Percentiles rank a stretch among this genome's conserved stretches.
These are phyloP conservation scores for Drosophila pseudoananassae DNA, from an alignment of 1,140 invertebrate genomes.

Conservation along the genomic window DNA sequence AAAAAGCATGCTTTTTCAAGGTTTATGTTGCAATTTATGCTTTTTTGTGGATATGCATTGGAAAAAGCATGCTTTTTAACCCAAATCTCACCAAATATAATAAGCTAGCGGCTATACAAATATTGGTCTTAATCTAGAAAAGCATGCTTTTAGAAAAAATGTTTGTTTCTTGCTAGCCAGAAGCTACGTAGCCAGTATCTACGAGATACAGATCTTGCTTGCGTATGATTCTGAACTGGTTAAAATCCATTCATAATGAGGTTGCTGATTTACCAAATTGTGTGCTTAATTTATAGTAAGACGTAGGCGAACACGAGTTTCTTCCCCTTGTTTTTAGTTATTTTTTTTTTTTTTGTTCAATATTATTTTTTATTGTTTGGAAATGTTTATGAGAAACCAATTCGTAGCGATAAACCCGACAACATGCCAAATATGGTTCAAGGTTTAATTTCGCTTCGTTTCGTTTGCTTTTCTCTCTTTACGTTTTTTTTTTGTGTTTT, in stretches of 20 bases:
- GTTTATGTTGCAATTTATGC: too few relatives aligned
- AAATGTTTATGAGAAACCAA: slow-evolving; percentile 1
- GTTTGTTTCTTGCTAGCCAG: too few relatives aligned
- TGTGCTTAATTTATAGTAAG: too few relatives aligned
- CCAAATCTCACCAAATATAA: too few relatives aligned
- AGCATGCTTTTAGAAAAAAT: too few relatives aligned
- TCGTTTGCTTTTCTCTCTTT: slow-evolving; percentile 24
- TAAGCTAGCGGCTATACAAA: too few relatives aligned
- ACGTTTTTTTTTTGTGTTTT: neutral
- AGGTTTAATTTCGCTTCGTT: slow-evolving; percentile 25
- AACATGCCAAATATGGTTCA: slow-evolving; percentile 34
- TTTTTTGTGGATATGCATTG: too few relatives aligned
- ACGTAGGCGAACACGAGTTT: neutral
- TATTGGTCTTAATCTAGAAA: too few relatives aligned
- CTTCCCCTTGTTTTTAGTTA: neutral
- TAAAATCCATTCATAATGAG: neutral
- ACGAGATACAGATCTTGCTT: neutral
- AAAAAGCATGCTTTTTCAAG: too few relatives aligned
- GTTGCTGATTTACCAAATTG: neutral
- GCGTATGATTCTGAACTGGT: too few relatives aligned
- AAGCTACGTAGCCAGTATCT: neutral
- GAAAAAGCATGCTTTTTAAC: too few relatives aligned
- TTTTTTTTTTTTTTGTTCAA: neutral
- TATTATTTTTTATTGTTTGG: neutral
- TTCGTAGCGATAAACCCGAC: slow-evolving; percentile 3